Percentiles rank a stretch among this genome's conserved stretches.
Conservation (phyloP, 37 sponge, comb jelly and placozoan species). For the Petrosia ficiformis region DNA sequence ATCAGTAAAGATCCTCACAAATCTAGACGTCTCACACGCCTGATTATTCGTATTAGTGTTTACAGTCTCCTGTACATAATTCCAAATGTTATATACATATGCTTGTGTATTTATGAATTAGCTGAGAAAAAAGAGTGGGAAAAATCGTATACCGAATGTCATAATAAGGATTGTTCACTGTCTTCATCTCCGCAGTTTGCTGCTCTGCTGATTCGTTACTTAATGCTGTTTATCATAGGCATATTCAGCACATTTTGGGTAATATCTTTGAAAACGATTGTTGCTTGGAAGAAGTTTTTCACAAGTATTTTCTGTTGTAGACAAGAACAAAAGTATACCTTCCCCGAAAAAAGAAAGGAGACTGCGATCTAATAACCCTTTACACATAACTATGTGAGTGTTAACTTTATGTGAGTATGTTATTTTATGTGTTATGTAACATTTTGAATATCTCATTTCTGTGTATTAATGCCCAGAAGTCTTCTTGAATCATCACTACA, state of each 20-base stretch:
- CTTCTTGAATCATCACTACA: no score
- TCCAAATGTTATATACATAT: conserved; percentile 68
- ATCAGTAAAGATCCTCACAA: conserved; percentile 56
- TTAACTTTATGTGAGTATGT: no score
- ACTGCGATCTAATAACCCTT: background rate
- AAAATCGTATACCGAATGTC: background rate
- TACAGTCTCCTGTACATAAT: conserved; percentile 79
- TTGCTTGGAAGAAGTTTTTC: conserved; percentile 76
- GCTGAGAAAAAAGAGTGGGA: conserved; percentile 55
- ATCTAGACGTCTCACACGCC: conserved; percentile 63
- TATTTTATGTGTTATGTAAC: no score
- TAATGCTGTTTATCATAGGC: conserved; percentile 65
- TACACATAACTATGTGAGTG: no score
- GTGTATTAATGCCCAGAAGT: no score
- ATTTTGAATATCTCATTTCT: no score
- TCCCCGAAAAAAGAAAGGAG: background rate
- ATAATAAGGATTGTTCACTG: background rate
- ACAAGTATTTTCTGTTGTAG: conserved; percentile 52
- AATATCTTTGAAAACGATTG: conserved; percentile 67
- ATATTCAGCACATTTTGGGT: conserved; percentile 72
- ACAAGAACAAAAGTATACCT: background rate
- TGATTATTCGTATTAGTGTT: conserved; percentile 78
- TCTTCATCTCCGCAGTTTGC: conserved; percentile 17
- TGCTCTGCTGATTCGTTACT: conserved; percentile 60
- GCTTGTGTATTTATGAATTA: conserved; percentile 57